Conservation (phyloP, 2,888 invertebrate species). For the Conops quadrifasciatus region DNA sequence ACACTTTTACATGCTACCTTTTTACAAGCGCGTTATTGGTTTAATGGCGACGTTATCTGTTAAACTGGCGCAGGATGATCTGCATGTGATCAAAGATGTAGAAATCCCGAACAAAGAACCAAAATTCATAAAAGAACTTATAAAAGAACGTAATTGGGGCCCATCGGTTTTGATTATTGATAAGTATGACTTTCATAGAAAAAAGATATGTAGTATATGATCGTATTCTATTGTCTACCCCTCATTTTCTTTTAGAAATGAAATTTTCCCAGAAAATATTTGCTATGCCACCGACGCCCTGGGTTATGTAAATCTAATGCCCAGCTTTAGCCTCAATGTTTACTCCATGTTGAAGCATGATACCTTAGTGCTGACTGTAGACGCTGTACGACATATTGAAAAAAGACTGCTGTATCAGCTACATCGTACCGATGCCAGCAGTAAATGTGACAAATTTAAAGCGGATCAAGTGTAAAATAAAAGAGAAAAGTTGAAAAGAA, state of each 20-base stretch:
- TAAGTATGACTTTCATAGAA: slow-evolving; percentile 70
- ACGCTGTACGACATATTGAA: slow-evolving; percentile 86
- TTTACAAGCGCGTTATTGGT: slow-evolving; percentile 78
- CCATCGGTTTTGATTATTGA: slow-evolving; percentile 94
- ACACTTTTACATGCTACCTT: slow-evolving; percentile 94
- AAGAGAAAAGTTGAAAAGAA: not conserved
- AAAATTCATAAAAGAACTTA: slow-evolving; percentile 79
- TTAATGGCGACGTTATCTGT: slow-evolving; percentile 84
- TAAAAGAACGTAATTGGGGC: slow-evolving; percentile 91
- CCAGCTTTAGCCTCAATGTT: slow-evolving; percentile 94
- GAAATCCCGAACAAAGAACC: slow-evolving; percentile 86
- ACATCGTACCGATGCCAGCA: slow-evolving; percentile 69
- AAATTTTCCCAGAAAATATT: slow-evolving; percentile 89
- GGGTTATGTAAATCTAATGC: slow-evolving; percentile 92
- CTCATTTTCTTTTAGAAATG: slow-evolving; percentile 64
- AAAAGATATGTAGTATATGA: slow-evolving; percentile 3
- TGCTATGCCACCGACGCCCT: slow-evolving; percentile 80
- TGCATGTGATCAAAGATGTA: slow-evolving; percentile 87
- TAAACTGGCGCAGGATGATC: slow-evolving; percentile 94
- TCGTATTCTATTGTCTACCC: not conserved
- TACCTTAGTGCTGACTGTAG: slow-evolving; percentile 85
- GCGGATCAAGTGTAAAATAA: slow-evolving; percentile 68
- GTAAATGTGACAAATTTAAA: slow-evolving; percentile 68
- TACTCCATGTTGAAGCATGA: slow-evolving; percentile 97
- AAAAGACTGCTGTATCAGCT: slow-evolving; percentile 76